Percentiles rank a stretch among this genome's conserved stretches.
These are phyloP conservation scores for Carposina sasakii DNA, from an alignment of 1,140 invertebrate genomes.

Conservation along the genomic window DNA sequence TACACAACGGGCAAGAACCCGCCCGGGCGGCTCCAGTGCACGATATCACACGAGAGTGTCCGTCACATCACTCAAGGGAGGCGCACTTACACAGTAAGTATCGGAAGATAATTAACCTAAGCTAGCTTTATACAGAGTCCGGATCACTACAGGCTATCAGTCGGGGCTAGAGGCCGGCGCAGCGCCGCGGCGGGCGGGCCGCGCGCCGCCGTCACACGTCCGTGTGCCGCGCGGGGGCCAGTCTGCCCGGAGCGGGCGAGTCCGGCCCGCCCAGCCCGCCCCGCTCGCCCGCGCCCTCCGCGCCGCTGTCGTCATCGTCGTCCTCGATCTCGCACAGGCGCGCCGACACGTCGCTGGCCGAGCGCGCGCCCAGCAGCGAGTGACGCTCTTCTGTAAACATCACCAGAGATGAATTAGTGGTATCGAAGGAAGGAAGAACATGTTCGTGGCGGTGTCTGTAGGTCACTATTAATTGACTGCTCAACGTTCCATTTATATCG, in stretches of 20 bases:
- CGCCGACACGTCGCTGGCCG: conserved; percentile 88
- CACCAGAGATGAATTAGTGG: conserved; percentile 41
- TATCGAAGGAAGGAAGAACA: no score
- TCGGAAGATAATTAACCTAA: no score
- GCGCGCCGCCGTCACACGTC: conserved; percentile 61
- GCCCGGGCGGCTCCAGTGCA: not conserved
- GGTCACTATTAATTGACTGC: no score
- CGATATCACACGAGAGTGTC: not conserved
- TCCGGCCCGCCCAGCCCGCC: conserved; percentile 15
- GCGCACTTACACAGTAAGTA: not conserved
- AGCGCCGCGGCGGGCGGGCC: conserved; percentile 27
- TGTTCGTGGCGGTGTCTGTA: no score
- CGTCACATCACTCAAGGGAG: not conserved
- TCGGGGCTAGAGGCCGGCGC: conserved; percentile 11
- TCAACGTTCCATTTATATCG: no score
- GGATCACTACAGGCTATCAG: conserved; percentile 7
- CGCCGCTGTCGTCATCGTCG: conserved; percentile 79
- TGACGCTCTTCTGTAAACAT: conserved; percentile 78
- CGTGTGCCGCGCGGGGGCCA: conserved; percentile 38
- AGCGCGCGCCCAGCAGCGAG: conserved; percentile 78
- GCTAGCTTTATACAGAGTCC: no score
- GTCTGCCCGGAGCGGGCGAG: conserved; percentile 18
- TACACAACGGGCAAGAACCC: not conserved
- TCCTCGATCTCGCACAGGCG: conserved; percentile 95
- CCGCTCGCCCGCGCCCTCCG: conserved; percentile 14